Base-by-base conservation (phyloP, 2,797 vertebrate genomes). In the Platalea minor region DNA sequence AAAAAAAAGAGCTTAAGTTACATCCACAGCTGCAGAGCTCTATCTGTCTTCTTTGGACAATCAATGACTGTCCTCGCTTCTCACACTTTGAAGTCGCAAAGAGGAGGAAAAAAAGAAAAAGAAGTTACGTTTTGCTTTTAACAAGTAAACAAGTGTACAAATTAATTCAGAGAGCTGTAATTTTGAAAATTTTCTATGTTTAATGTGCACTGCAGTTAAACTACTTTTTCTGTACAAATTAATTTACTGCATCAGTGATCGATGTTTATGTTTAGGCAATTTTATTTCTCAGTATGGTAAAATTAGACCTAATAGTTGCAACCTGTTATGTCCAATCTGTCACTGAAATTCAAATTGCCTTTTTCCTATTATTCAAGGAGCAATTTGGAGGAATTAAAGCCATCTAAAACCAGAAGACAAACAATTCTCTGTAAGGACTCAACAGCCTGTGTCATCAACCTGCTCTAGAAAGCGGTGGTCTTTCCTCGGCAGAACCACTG, bases 241-340 rank as follows among this genome's bases (percentile, higher is more conserved):
- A 98, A 98, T 98, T 98, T 98, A 98, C 98, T 98, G 98, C 98
- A 98, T 98, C 98, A 98, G 98, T 98, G 98, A 98, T 98, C 98
- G 98, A 98, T 98, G 98, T 98, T 98, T 98, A 98, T 98, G 98
- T 98, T 98, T 98, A 98, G 98, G 98, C 98, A 98, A 98, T 98
- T 98, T 98, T 98, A 98, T 98, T 98, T 98, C 98, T 98, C 98
- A 98, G 98, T 98, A 97, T 98, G 98, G 98, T 98, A 98, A 98
- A 98, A 98, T 98, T 98, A 98, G 98, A 98, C 98, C 98, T 98
- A 98, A 98, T 98, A 98, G 98, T 98, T 98, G 98, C 98, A 98
- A 98, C 98, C 98, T 98, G 98, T 98, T 98, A 98, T 98, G 98
- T 98, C 98, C 98, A 98, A 98, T 98, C 98, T 98, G 98, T 98